phyloP scores from a whole-genome alignment of 2,113 vertebrate species.

The Melanostigma gelatinosum region DNA sequence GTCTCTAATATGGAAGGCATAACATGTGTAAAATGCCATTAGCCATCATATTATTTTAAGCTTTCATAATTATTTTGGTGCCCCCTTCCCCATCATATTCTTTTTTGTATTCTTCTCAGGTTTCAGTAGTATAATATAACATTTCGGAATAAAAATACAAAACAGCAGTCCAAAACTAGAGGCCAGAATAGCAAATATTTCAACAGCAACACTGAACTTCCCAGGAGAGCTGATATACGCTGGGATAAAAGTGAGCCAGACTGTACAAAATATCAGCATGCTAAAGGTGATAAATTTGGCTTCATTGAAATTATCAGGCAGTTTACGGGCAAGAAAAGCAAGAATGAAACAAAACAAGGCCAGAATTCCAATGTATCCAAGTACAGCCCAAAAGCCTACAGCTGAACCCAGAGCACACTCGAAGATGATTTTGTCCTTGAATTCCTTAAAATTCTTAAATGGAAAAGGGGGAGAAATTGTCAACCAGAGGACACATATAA shows the following conservation, averaged over 20 bases:
- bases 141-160: conserved; percentile 83
- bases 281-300: conserved; percentile 84
- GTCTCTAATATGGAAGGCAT: background rate
- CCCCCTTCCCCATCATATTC: conserved; percentile 72
- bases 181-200: conserved; percentile 84
- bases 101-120: conserved; percentile 80
- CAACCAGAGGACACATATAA: conserved; percentile 78
- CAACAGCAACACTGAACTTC: conserved; percentile 83
- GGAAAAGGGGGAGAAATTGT: conserved; percentile 75
- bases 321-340: conserved; percentile 80
- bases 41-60: background rate
- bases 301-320: conserved; percentile 84
- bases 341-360: conserved; percentile 79
- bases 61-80: conserved; percentile 5
- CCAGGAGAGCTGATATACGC: conserved; percentile 84
- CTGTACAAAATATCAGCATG: conserved; percentile 84
- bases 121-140: conserved; percentile 79
- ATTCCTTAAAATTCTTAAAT: conserved; percentile 58
- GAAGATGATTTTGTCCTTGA: conserved; percentile 76
- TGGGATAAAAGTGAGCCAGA: conserved; percentile 84
- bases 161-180: conserved; percentile 80
- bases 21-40: background rate
- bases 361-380: conserved; percentile 80
- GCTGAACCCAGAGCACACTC: conserved; percentile 77
- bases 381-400: conserved; percentile 77